These are phyloP conservation scores for Lutra lutra DNA, from an alignment of 2,797 vertebrate genomes.

Conservation along the genomic window DNA sequence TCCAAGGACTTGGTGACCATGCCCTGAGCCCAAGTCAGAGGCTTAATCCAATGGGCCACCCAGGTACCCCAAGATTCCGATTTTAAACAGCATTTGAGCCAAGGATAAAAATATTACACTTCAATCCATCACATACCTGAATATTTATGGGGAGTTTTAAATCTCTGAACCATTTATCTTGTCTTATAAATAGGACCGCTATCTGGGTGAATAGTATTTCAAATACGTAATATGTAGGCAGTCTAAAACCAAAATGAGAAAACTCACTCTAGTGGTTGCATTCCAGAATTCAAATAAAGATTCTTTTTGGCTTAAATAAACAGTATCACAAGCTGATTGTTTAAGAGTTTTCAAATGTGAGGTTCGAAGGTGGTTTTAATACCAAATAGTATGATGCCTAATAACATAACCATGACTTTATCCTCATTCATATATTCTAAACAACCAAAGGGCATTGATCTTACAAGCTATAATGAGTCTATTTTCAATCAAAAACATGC, in stretches of 20 bases:
- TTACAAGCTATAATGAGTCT: not conserved
- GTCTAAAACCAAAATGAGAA: not conserved
- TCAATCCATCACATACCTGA: slow-evolving; percentile 19
- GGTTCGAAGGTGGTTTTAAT: not conserved
- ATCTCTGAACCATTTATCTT: slow-evolving; percentile 43
- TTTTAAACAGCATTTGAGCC: slow-evolving; percentile 43
- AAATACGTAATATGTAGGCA: not conserved
- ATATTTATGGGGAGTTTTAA: slow-evolving; percentile 51
- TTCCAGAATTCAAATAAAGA: slow-evolving; percentile 62
- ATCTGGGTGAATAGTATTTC: not conserved
- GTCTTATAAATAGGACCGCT: slow-evolving; percentile 26
- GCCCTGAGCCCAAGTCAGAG: not conserved
- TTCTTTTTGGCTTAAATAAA: slow-evolving; percentile 19
- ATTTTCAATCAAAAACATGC: not conserved
- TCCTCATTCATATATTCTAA: slow-evolving; percentile 13
- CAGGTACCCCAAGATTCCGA: not conserved
- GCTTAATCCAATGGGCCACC: not conserved
- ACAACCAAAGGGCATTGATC: slow-evolving; percentile 16
- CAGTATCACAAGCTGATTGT: not conserved
- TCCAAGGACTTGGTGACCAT: not conserved
- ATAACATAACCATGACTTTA: not conserved
- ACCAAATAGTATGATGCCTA: not conserved
- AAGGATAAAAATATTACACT: slow-evolving; percentile 27
- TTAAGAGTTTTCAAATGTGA: slow-evolving; percentile 39
- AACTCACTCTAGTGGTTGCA: not conserved